Conservation (phyloP, 35 echinoderm and acorn worm genomes). For the Heliocidaris tuberculata region DNA sequence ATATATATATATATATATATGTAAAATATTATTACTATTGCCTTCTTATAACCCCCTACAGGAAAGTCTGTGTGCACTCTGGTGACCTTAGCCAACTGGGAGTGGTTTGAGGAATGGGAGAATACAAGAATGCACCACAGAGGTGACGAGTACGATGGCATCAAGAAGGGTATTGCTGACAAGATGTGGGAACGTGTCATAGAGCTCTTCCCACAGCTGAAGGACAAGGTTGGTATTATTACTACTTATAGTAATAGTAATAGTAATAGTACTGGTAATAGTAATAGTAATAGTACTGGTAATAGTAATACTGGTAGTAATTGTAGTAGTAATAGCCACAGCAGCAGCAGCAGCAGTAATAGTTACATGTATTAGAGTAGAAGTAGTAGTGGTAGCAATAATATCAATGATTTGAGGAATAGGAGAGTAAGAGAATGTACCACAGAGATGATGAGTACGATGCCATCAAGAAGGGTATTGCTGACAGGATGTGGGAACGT, state of each 20-base stretch:
- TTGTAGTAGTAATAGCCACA: no score
- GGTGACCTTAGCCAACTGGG: slow-evolving; percentile 83
- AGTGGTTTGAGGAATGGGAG: slow-evolving; percentile 92
- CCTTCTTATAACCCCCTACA: neutral
- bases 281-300: no score
- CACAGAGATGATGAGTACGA: slow-evolving; percentile 85
- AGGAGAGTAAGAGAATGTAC: slow-evolving; percentile 69
- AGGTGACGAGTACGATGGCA: slow-evolving; percentile 74
- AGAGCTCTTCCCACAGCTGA: slow-evolving; percentile 70
- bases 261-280: no score
- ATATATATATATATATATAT: no score
- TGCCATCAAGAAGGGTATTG: slow-evolving; percentile 75
- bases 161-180: slow-evolving; percentile 82
- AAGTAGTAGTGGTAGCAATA: no score
- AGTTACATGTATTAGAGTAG: no score
- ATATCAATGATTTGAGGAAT: slow-evolving; percentile 92
- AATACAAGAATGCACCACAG: slow-evolving; percentile 70
- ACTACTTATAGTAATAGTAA: no score
- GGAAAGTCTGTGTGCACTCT: slow-evolving; percentile 87
- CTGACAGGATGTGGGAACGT: slow-evolving; percentile 89
- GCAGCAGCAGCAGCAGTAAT: no score
- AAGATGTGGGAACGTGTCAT: slow-evolving; percentile 89
- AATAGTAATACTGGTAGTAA: no score
- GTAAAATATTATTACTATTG: neutral
- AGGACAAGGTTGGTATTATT: slow-evolving; percentile 73